phyloP scores from a whole-genome alignment of 2,888 invertebrate genomes.

The Oeneis ivallda region DNA sequence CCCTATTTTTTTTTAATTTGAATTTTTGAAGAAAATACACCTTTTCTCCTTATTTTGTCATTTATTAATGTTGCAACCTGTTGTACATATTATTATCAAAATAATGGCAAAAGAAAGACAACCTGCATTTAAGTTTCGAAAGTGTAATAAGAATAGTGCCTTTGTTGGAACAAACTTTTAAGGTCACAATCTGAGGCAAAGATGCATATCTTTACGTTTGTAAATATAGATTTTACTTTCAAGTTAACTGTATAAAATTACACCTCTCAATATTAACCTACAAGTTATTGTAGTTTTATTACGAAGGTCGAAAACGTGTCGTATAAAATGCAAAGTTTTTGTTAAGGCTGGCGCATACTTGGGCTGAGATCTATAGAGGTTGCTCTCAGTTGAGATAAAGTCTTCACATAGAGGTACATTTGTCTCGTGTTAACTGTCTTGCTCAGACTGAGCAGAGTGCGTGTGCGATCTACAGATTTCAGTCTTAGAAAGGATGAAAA shows the following conservation, averaged over 20 bases:
- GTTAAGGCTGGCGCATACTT: slow-evolving; percentile 18
- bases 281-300: slow-evolving; percentile 11
- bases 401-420: no score
- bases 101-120: no score
- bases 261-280: slow-evolving; percentile 3
- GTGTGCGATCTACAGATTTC: no score
- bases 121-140: slow-evolving; percentile 7
- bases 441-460: no score
- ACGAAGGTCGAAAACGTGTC: slow-evolving; percentile 17
- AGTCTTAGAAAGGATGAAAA: not conserved
- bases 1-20: no score
- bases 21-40: no score
- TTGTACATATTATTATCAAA: no score
- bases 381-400: no score
- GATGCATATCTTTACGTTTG: slow-evolving; percentile 22
- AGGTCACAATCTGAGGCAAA: slow-evolving; percentile 24
- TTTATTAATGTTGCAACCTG: not conserved
- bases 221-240: slow-evolving; percentile 27
- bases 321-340: slow-evolving; percentile 38
- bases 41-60: not conserved
- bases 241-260: slow-evolving; percentile 16
- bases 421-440: no score
- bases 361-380: no score
- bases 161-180: slow-evolving; percentile 14
- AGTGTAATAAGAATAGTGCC: slow-evolving; percentile 9